Conservation (phyloP, 2,797 vertebrate genomes). For the Tinamus major region DNA sequence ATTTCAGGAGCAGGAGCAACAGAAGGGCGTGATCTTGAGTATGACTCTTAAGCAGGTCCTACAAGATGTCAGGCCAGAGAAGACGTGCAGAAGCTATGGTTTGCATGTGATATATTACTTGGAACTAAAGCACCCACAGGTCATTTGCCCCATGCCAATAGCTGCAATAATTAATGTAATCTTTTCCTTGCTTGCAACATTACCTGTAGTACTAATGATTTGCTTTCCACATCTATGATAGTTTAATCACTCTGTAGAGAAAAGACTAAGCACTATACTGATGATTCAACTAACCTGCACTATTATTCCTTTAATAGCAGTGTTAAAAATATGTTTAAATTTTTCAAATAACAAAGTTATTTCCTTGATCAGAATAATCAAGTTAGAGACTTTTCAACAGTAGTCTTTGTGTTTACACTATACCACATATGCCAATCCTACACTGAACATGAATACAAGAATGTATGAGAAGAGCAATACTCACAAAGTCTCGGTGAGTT, state of each 20-base stretch:
- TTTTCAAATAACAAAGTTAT: neutral
- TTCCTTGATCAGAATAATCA: neutral
- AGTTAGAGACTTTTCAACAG: neutral
- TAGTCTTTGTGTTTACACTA: neutral
- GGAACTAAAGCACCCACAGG: neutral
- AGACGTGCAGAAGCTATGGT: neutral
- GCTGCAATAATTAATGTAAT: neutral
- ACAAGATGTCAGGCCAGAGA: neutral
- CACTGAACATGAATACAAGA: neutral
- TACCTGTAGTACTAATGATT: neutral
- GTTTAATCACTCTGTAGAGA: neutral
- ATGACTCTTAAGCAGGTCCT: neutral
- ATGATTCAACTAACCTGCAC: neutral
- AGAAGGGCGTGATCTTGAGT: neutral
- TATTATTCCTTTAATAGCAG: neutral
- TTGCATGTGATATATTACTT: neutral
- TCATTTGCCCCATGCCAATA: neutral
- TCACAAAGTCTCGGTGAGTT: slow-evolving; percentile 82
- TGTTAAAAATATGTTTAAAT: neutral
- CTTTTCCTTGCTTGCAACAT: neutral
- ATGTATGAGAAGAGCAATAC: slow-evolving; percentile 18
- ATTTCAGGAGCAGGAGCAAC: neutral
- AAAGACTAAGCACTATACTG: neutral
- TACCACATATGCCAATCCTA: neutral
- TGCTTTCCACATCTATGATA: neutral